Percentiles rank a stretch among this genome's conserved stretches.
phyloP scores from a whole-genome alignment of 2,888 invertebrate species.

The Calephelis perditalis region DNA sequence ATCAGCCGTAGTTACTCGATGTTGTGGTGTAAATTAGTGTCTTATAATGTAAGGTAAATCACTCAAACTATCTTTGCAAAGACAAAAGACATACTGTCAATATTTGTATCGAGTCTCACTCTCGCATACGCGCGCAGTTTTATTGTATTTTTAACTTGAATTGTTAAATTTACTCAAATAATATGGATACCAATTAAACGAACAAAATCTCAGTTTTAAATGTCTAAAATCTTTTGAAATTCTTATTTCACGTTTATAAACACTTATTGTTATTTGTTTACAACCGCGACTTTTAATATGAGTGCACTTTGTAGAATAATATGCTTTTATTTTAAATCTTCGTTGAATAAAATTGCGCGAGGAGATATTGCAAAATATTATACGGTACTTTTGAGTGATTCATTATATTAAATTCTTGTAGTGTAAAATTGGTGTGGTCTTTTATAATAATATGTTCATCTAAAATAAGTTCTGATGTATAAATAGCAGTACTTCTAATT shows the following conservation, averaged over 20 bases:
- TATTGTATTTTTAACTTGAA: no score
- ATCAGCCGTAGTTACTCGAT: conserved; percentile 77
- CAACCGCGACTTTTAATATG: no score
- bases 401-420: conserved; percentile 59
- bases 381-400: conserved; percentile 58
- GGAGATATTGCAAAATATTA: no score
- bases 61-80: conserved; percentile 45
- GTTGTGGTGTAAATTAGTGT: conserved; percentile 79
- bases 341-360: conserved; percentile 20
- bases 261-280: no score
- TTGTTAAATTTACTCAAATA: no score
- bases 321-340: conserved; percentile 22
- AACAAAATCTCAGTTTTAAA: no score
- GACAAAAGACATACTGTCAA: conserved; percentile 15
- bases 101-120: neutral
- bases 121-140: no score
- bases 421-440: conserved; percentile 74
- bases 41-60: conserved; percentile 68
- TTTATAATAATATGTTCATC: conserved; percentile 63
- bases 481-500: conserved; percentile 46
- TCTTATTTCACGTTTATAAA: no score
- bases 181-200: no score
- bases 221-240: no score
- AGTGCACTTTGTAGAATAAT: no score
- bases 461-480: conserved; percentile 62